These are phyloP conservation scores for Trichacis sp. DNA, from an alignment of 2,888 invertebrate genomes.

Conservation along the genomic window DNA sequence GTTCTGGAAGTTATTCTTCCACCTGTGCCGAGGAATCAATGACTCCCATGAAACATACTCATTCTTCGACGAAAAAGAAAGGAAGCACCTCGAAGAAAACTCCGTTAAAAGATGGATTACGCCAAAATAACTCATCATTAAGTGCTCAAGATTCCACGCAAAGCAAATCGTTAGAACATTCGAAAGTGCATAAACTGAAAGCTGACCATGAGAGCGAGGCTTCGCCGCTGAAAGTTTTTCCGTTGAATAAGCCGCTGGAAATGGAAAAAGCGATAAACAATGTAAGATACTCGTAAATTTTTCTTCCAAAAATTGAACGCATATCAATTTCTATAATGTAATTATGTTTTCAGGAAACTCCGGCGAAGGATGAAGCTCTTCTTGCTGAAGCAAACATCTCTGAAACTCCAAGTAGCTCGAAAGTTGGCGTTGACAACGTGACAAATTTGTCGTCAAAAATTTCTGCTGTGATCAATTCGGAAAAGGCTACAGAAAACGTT, in stretches of 20 bases:
- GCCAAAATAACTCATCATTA: neutral
- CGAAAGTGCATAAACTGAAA: neutral
- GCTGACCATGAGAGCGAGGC: slow-evolving; percentile 4
- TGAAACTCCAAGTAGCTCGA: slow-evolving; percentile 63
- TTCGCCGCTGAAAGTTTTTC: slow-evolving; percentile 57
- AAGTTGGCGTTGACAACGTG: slow-evolving; percentile 54
- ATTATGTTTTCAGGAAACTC: slow-evolving; percentile 64
- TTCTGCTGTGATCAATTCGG: slow-evolving; percentile 53
- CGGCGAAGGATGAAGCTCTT: slow-evolving; percentile 57
- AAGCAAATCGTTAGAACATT: neutral
- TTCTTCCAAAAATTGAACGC: neutral
- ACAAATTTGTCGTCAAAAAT: slow-evolving; percentile 61
- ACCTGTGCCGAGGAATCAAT: slow-evolving; percentile 28
- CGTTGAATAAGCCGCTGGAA: slow-evolving; percentile 43
- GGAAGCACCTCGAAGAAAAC: neutral
- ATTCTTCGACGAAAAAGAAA: neutral
- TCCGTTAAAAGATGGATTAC: neutral
- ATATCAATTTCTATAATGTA: too few species aligned
- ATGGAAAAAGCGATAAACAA: slow-evolving; percentile 32
- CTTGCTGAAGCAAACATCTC: slow-evolving; percentile 58
- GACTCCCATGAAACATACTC: slow-evolving; percentile 25
- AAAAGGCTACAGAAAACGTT: too few species aligned
- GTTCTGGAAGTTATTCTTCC: slow-evolving; percentile 24
- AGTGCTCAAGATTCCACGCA: neutral
- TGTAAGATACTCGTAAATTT: slow-evolving; percentile 9